Percentiles rank a stretch among this genome's conserved stretches.
phyloP scores from a whole-genome alignment of 1,140 invertebrate species.

The Radopholus similis region DNA sequence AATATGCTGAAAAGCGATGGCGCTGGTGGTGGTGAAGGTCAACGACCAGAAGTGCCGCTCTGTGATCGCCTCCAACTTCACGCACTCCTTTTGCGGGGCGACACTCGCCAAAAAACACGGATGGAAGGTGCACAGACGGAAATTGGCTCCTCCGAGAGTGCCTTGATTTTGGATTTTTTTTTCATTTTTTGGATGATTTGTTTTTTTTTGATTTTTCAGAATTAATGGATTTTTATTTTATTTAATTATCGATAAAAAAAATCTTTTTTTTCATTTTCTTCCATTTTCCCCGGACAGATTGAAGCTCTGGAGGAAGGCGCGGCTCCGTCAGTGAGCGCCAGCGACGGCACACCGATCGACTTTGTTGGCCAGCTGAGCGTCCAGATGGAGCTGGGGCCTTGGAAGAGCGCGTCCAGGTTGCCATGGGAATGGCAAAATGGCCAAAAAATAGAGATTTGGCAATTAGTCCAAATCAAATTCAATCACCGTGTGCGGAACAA shows the following conservation, averaged over 20 bases:
- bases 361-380: not conserved
- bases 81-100: not conserved
- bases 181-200: no score
- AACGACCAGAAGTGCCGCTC: not conserved
- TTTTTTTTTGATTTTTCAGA: no score
- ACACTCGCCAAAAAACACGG: not conserved
- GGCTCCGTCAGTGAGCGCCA: not conserved
- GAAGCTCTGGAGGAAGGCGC: not conserved
- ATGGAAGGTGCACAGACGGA: not conserved
- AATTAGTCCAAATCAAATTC: no score
- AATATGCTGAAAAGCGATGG: no score
- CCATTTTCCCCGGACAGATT: no score
- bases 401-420: not conserved
- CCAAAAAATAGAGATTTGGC: no score
- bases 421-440: no score
- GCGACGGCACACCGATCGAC: constrained; percentile 1
- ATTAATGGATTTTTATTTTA: not conserved
- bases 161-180: no score
- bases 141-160: no score
- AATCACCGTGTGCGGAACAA: no score
- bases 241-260: not conserved
- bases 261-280: no score
- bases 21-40: not conserved
- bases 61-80: not conserved
- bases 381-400: not conserved